Conservation (phyloP, 1,140 invertebrate species). For the Aporrectodea caliginosa region DNA sequence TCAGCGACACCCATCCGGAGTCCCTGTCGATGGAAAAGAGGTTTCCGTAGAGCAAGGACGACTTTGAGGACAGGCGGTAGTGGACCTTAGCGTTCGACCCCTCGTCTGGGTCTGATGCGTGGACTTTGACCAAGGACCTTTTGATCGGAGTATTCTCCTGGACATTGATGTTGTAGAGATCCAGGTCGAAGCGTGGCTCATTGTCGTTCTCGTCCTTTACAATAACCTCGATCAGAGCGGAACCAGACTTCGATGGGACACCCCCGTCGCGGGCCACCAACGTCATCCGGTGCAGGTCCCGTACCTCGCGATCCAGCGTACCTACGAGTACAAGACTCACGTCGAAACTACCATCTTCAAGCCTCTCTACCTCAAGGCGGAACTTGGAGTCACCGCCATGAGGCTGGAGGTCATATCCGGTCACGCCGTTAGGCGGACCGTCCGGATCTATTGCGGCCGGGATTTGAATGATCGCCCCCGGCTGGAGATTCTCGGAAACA, state of each 20-base stretch:
- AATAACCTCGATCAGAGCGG: constrained; percentile 65
- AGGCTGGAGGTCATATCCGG: constrained; percentile 80
- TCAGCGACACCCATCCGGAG: constrained; percentile 9
- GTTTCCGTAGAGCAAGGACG: not conserved
- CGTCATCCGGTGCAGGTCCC: not conserved
- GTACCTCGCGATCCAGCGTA: constrained; percentile 19
- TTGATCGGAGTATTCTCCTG: constrained; percentile 72
- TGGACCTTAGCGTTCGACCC: constrained; percentile 72
- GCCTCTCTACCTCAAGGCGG: not conserved
- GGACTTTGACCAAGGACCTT: constrained; percentile 67
- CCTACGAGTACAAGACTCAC: constrained; percentile 9
- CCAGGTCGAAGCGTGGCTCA: constrained; percentile 71
- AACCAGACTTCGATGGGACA: constrained; percentile 28
- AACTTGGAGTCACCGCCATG: constrained; percentile 46
- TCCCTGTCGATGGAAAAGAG: constrained; percentile 15
- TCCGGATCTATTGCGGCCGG: constrained; percentile 25
- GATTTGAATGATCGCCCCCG: constrained; percentile 12
- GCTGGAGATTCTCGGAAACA: constrained; percentile 17
- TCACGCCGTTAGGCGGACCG: constrained; percentile 2
- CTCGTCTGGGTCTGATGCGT: constrained; percentile 73
- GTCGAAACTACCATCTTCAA: not conserved
- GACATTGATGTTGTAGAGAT: constrained; percentile 65
- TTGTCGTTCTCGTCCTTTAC: constrained; percentile 74
- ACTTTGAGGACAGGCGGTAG: constrained; percentile 45
- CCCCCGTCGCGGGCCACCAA: constrained; percentile 17